A percentile compares a stretch with the other conserved stretches of the same genome.
These are phyloP conservation scores for Bimastos eiseni DNA, from an alignment of 2,888 invertebrate species.

Conservation along the genomic window DNA sequence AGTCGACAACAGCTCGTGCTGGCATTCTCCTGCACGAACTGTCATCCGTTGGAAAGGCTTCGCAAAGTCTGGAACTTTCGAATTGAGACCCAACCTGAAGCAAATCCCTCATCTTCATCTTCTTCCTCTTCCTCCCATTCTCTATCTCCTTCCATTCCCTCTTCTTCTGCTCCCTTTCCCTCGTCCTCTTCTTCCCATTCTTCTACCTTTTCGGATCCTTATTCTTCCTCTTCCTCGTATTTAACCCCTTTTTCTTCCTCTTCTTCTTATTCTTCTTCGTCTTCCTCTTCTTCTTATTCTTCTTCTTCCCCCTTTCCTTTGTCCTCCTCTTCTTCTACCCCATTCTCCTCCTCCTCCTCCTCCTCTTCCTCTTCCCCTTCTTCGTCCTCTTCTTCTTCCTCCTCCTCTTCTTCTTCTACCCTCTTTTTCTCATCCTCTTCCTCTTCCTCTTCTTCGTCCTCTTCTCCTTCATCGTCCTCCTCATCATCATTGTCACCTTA, in stretches of 20 bases:
- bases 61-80: neutral
- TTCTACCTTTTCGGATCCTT: neutral
- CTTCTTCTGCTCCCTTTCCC: neutral
- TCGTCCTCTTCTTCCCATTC: neutral
- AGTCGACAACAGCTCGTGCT: neutral
- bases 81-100: neutral
- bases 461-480: neutral
- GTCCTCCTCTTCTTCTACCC: no score
- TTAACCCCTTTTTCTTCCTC: neutral
- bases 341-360: no score
- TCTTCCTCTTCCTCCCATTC: neutral
- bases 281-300: neutral
- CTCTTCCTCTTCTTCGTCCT: neutral
- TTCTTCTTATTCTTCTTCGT: neutral
- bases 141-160: neutral
- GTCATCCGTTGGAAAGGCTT: neutral
- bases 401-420: neutral
- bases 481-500: neutral
- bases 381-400: neutral
- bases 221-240: neutral
- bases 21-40: neutral
- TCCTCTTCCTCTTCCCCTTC: neutral
- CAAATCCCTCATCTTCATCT: neutral
- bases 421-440: neutral
- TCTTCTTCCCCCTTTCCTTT: neutral